Conservation (phyloP, 2,797 vertebrate genomes). For the Anabas testudineus region DNA sequence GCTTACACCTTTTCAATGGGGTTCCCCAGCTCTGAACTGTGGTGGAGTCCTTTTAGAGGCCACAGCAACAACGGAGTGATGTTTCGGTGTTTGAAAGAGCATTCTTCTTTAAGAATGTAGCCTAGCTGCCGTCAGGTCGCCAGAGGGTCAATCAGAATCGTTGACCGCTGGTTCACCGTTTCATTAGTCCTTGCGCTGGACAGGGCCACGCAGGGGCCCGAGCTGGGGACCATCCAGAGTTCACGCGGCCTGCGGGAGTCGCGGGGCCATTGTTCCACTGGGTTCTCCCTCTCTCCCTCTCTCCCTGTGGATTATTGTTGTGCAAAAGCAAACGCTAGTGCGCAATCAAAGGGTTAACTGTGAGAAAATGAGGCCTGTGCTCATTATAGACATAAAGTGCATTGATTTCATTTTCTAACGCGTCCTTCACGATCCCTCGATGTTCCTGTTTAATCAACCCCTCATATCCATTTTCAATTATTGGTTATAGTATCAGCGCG, state of each 20-base stretch:
- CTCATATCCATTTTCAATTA: conserved; percentile 12
- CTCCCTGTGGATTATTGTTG: conserved; percentile 44
- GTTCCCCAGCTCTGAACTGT: conserved; percentile 60
- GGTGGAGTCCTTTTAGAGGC: conserved; percentile 54
- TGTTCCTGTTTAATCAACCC: conserved; percentile 3
- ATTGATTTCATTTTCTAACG: neutral
- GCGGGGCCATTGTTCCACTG: conserved; percentile 65
- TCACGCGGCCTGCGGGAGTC: conserved; percentile 87
- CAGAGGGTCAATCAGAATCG: conserved; percentile 89
- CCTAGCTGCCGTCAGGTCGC: conserved; percentile 78
- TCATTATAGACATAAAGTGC: neutral
- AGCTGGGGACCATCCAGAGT: conserved; percentile 87
- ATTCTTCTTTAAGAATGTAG: conserved; percentile 77
- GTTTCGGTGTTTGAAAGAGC: conserved; percentile 68
- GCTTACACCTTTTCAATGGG: conserved; percentile 60
- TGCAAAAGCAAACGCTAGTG: conserved; percentile 32
- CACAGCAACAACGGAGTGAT: conserved; percentile 63
- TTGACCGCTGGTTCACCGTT: conserved; percentile 93
- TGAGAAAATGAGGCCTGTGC: neutral
- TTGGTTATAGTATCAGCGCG: conserved; percentile 4
- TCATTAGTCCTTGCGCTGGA: conserved; percentile 91
- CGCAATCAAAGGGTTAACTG: conserved; percentile 22
- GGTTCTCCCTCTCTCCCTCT: conserved; percentile 12
- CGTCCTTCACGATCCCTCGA: neutral
- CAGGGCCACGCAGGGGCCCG: conserved; percentile 83